Evolutionary conservation across 2,113 vertebrate genomes (phyloP).

Genomic region (human (Homo sapiens)): DNA sequence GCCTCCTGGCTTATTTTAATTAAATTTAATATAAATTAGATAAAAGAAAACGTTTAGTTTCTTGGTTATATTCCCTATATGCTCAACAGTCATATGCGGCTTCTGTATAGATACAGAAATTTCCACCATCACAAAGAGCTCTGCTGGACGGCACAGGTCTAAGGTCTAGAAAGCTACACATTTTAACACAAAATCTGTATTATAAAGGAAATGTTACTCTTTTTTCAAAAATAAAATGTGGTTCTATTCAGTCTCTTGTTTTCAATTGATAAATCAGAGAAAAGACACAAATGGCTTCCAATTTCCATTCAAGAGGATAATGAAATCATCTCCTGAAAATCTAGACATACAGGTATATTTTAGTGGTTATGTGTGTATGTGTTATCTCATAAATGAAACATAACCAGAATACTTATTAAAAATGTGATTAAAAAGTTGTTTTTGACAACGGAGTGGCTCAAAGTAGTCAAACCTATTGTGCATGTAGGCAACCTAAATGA

Average conservation of each 20-base stretch:
- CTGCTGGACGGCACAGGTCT: background rate
- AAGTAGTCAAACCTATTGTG: background rate
- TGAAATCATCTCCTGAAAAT: background rate
- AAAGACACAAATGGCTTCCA: background rate
- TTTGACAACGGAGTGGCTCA: background rate
- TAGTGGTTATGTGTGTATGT: background rate
- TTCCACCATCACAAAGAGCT: background rate
- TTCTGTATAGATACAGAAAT: background rate
- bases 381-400: background rate
- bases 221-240: slow-evolving; percentile 5
- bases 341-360: background rate
- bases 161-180: background rate
- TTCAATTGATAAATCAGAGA: background rate
- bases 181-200: background rate
- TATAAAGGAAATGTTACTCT: background rate
- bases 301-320: background rate
- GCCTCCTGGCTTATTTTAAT: background rate
- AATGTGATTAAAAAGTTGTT: background rate
- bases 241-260: background rate
- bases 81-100: background rate
- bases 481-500: background rate
- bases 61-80: background rate
- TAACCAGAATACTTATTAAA: background rate
- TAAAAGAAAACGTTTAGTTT: background rate
- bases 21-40: background rate